A percentile compares a stretch with the other conserved stretches of the same genome.
Evolutionary conservation across 2,888 invertebrate species (phyloP).

Genomic region (Stictocephala bisonia): DNA sequence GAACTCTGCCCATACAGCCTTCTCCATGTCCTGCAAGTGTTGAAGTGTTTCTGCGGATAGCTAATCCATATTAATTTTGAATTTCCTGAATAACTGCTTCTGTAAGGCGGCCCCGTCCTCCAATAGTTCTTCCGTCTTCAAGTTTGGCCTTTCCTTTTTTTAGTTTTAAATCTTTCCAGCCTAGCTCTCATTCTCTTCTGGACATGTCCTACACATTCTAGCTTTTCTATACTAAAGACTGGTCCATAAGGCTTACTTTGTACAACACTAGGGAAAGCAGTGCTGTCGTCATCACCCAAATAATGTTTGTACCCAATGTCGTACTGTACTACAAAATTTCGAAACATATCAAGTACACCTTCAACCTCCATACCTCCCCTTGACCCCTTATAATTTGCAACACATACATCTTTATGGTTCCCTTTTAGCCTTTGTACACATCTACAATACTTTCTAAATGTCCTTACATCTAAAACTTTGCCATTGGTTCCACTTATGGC

Average conservation of each 20-base stretch:
- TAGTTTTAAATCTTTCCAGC: no score
- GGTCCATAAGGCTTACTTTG: conserved; percentile 15
- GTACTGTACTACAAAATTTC: no score
- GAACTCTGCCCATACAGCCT: conserved; percentile 58
- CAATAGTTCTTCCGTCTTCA: conserved; percentile 47
- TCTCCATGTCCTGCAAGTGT: conserved; percentile 50
- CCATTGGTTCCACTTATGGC: conserved; percentile 23
- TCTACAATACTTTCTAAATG: conserved; percentile 20
- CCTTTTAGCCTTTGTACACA: conserved; percentile 1
- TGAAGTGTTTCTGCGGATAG: conserved; percentile 56
- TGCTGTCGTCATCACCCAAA: conserved; percentile 5
- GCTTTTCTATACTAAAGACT: conserved; percentile 30
- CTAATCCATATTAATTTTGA: conserved; percentile 57
- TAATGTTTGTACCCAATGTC: neutral
- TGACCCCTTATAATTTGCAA: conserved; percentile 1
- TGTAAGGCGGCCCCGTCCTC: conserved; percentile 55
- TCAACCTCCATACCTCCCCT: conserved; percentile 25
- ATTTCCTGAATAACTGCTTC: conserved; percentile 56
- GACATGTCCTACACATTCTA: conserved; percentile 30
- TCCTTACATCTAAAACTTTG: conserved; percentile 18
- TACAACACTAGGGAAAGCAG: no score
- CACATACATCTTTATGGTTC: neutral
- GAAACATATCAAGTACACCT: conserved; percentile 16
- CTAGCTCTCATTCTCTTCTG: no score
- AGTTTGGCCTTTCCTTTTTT: neutral